These are phyloP conservation scores for Trichomalopsis sarcophagae DNA, from an alignment of 1,140 invertebrate genomes.

Conservation along the genomic window DNA sequence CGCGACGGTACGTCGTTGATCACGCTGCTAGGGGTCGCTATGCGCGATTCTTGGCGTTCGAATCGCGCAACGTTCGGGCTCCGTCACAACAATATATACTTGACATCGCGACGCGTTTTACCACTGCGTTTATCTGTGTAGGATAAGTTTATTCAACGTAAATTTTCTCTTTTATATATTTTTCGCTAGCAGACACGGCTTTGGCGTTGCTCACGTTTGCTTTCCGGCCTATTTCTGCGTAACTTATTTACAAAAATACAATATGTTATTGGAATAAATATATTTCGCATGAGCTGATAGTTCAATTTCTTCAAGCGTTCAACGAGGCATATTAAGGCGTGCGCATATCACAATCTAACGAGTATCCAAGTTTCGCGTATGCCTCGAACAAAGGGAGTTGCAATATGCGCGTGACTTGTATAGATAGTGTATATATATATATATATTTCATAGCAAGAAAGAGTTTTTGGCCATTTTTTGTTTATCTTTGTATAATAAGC, in stretches of 20 bases:
- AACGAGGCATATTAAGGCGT: slow-evolving; percentile 53
- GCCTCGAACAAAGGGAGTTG: neutral
- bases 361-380: slow-evolving; percentile 20
- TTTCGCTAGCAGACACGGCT: too few species aligned
- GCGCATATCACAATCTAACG: slow-evolving; percentile 49
- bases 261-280: slow-evolving; percentile 55
- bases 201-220: neutral
- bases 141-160: neutral
- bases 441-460: slow-evolving; percentile 23
- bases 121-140: neutral
- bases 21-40: too few species aligned
- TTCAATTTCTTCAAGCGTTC: slow-evolving; percentile 41
- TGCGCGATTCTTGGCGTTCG: too few species aligned
- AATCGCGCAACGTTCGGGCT: too few species aligned
- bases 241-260: slow-evolving; percentile 59
- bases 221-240: neutral
- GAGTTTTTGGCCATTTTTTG: slow-evolving; percentile 17
- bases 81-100: neutral
- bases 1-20: too few species aligned
- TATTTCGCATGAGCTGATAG: slow-evolving; percentile 43
- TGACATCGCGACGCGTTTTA: slow-evolving; percentile 6
- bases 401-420: slow-evolving; percentile 7
- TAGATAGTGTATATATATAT: neutral
- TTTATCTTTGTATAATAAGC: slow-evolving; percentile 3
- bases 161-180: neutral